phyloP scores from a whole-genome alignment of 1,140 invertebrate species.

The Pissodes strobi region DNA sequence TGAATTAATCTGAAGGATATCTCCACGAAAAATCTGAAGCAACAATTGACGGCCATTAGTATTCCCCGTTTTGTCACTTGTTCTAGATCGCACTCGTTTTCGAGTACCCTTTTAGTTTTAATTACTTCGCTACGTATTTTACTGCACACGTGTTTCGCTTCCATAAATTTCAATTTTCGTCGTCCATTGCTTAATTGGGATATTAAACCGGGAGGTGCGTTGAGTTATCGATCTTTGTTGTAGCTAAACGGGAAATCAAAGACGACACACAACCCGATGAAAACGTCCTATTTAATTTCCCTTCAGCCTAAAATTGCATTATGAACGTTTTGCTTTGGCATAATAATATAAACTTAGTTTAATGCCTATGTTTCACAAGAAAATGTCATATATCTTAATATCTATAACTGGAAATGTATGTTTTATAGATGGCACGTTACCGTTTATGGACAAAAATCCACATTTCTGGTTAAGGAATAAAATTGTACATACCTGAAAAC shows the following conservation, averaged over 20 bases:
- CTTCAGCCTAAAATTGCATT: background rate
- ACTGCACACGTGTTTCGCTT: background rate
- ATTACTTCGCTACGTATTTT: background rate
- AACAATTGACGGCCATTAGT: no score
- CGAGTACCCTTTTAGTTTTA: no score
- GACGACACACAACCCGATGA: background rate
- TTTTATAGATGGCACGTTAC: no score
- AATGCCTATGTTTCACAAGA: background rate
- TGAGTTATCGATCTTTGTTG: background rate
- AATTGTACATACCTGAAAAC: conserved; percentile 74
- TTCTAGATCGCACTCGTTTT: no score
- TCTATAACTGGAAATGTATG: background rate
- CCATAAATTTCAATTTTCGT: background rate
- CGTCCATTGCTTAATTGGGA: background rate
- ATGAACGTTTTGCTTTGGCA: background rate
- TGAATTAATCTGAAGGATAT: no score
- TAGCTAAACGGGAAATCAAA: background rate
- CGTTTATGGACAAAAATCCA: no score
- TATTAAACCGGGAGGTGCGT: background rate
- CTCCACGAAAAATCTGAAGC: no score
- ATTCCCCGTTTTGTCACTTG: no score
- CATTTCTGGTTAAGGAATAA: background rate
- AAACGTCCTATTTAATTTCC: background rate
- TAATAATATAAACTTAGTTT: background rate
- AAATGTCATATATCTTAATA: background rate